A percentile compares a stretch with the other conserved stretches of the same genome.
Conservation (phyloP, 2,113 vertebrate species). For the Spizaetus ornatus region DNA sequence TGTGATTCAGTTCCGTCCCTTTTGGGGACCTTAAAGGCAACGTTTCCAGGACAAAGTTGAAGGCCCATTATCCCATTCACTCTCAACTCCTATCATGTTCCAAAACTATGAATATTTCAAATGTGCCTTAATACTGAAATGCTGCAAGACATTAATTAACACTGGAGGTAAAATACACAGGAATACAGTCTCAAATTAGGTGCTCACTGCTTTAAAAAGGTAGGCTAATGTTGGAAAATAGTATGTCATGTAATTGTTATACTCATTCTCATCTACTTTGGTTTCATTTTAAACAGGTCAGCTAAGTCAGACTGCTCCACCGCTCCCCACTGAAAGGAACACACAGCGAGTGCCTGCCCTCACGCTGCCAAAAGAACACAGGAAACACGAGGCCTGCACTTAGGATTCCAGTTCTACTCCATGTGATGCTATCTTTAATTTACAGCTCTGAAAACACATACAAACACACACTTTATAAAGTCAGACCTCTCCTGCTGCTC, state of each 20-base stretch:
- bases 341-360: background rate
- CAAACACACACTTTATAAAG: background rate
- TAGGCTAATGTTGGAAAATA: background rate
- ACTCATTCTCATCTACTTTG: background rate
- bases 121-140: background rate
- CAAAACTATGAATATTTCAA: background rate
- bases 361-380: background rate
- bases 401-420: background rate
- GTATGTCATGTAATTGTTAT: background rate
- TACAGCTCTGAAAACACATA: constrained; percentile 12
- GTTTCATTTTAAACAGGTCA: background rate
- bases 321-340: background rate
- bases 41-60: background rate
- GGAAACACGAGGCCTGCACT: background rate
- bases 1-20: background rate
- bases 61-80: background rate
- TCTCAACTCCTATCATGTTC: background rate
- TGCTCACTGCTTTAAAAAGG: background rate
- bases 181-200: background rate
- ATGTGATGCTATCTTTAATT: constrained; percentile 13
- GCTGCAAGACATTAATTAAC: background rate
- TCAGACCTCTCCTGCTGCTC: background rate
- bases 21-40: background rate
- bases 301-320: background rate
- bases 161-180: background rate